phyloP scores from a whole-genome alignment of 2,797 vertebrate species.

The Pseudochaenichthys georgianus region DNA sequence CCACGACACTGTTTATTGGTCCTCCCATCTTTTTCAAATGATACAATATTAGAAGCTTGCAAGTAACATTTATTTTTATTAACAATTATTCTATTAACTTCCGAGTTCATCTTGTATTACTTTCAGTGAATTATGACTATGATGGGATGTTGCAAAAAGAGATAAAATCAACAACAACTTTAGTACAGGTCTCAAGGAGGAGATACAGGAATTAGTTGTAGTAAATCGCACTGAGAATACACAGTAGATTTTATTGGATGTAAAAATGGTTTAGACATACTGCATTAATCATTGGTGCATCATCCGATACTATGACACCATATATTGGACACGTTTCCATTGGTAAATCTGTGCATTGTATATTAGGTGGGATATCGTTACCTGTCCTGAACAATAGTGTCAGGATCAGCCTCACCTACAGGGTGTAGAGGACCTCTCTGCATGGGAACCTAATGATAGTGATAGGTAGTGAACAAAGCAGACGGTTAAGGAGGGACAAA shows the following conservation, averaged over 20 bases:
- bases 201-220: no score
- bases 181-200: no score
- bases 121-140: no score
- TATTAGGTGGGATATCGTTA: background rate
- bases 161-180: no score
- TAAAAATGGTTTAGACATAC: no score
- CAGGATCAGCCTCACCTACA: slow-evolving; percentile 29
- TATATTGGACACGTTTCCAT: no score
- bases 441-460: slow-evolving; percentile 21
- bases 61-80: background rate
- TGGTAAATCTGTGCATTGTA: background rate
- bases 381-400: background rate
- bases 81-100: background rate
- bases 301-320: no score
- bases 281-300: no score
- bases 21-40: background rate
- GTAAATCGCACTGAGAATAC: no score
- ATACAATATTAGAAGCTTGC: background rate
- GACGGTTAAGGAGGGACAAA: slow-evolving; percentile 27
- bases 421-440: slow-evolving; percentile 14
- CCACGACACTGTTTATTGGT: background rate
- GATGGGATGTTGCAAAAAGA: no score
- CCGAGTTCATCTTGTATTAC: background rate
- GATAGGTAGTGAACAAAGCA: slow-evolving; percentile 24
- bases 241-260: no score